Base-by-base conservation (phyloP, 2,797 vertebrate species). In the Helarctos malayanus region DNA sequence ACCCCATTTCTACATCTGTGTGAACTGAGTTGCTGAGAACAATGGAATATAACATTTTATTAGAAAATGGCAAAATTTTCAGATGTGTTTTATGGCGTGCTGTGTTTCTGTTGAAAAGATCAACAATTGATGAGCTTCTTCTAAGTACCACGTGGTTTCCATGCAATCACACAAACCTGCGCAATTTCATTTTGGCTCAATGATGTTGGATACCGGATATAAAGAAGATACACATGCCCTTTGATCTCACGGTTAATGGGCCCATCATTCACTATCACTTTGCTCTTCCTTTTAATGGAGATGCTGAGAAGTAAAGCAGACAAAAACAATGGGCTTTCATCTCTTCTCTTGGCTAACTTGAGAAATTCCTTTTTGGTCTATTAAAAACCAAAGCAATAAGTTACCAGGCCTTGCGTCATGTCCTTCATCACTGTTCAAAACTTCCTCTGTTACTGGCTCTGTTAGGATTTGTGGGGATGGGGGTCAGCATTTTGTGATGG, bases 281-380 rank as follows among this genome's bases (percentile, higher is more conserved):
- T 21, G 11, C 47, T 65, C 7, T 14, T 54, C 21, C 76, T 38
- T 78, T 47, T 45, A 81, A 65, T 47, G 14, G 32, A 84, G 41
- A 90, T 78, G n/a, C 45, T 84, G 32, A 92, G 23, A 84, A 73
- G 10, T 69, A 68, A 52, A 73, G 38, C n/a, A 69, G 7, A 57
- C 35, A 21, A 84, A 71, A 29, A 7, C 27, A 54, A 68, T 21
- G 5, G 8, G 18, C 25, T 83, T 89, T 59, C 18, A 69, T 29
- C 32, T 88, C 38, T 96, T 54, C 80, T 93, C 41, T 86, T 87
- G 19, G 79, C 94, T 93, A 90, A 80, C 47, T 35, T 81, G 45
- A 80, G 11, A 68, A 84, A 81, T 56, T 54, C 29, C n/a, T 41
- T n/a, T 84, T 47, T 11, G 21, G 35, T 63, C 18, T 95, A 85